A percentile compares a stretch with the other conserved stretches of the same genome.
phyloP scores from a whole-genome alignment of 2,797 vertebrate species.

The Pachyuromys duprasi region DNA sequence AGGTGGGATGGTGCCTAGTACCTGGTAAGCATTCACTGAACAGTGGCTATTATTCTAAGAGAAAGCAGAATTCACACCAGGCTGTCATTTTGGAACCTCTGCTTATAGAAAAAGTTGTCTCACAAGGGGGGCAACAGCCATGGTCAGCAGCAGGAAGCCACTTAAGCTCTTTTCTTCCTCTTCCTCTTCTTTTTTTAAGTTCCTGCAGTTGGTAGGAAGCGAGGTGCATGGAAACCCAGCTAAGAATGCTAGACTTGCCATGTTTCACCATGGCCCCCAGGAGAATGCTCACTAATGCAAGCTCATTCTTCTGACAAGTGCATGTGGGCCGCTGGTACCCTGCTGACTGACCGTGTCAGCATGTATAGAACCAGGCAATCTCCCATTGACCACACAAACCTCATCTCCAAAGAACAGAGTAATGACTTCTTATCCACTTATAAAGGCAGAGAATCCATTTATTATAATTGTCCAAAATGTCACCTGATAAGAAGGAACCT shows the following conservation, averaged over 20 bases:
- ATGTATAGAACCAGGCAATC: constrained; percentile 21
- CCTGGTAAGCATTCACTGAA: background rate
- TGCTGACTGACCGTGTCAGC: background rate
- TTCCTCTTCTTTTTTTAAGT: constrained; percentile 23
- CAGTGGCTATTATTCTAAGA: constrained; percentile 3
- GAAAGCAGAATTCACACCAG: constrained; percentile 21
- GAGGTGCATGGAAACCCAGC: background rate
- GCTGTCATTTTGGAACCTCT: constrained; percentile 9
- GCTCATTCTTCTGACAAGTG: background rate
- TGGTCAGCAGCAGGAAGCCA: background rate
- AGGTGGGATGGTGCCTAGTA: background rate
- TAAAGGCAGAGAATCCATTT: background rate
- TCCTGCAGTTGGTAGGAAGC: background rate
- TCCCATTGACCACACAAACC: background rate
- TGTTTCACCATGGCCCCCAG: constrained; percentile 6
- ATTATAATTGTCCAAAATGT: constrained; percentile 30
- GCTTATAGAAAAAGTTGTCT: background rate
- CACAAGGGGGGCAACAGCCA: background rate
- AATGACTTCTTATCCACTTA: background rate
- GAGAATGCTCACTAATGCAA: constrained; percentile 2
- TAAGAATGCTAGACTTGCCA: background rate
- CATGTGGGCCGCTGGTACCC: background rate
- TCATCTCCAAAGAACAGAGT: background rate
- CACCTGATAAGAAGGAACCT: constrained; percentile 26
- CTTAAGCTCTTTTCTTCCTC: background rate